Conservation (phyloP, 53 echinoderm and acorn worm species). For the Arbacia lixula region DNA sequence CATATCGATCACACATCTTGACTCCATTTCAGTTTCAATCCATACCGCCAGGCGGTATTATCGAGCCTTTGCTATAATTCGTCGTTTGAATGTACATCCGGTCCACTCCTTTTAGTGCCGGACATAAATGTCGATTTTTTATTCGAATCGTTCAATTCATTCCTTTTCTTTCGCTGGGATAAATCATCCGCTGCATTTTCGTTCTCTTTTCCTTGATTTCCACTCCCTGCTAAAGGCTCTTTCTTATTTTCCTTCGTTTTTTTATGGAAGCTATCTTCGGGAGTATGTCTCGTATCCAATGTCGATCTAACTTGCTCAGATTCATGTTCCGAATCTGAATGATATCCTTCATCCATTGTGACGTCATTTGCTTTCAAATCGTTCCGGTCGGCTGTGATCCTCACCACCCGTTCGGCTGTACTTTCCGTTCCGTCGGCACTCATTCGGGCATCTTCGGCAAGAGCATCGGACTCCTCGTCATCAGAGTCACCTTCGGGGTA, state of each 20-base stretch:
- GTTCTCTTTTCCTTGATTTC: neutral
- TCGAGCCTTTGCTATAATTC: constrained; percentile 20
- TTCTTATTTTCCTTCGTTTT: no score
- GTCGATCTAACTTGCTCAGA: no score
- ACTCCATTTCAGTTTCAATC: no score
- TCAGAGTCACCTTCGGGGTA: neutral
- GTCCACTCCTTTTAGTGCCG: neutral
- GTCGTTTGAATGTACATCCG: constrained; percentile 3
- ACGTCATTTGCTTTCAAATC: neutral
- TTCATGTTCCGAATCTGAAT: neutral
- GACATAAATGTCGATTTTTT: neutral
- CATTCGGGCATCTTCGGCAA: neutral
- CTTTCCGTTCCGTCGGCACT: constrained; percentile 6
- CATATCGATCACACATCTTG: no score
- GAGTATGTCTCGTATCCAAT: neutral
- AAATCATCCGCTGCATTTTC: neutral
- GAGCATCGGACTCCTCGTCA: neutral
- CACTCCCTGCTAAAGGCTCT: no score
- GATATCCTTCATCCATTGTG: neutral
- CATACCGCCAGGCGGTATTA: no score
- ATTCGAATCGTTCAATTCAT: constrained; percentile 1
- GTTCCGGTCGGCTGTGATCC: no score
- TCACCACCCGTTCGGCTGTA: no score
- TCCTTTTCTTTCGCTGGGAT: neutral
- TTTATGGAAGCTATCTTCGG: neutral